Conservation (phyloP, 2,113 vertebrate species). For the Castor canadensis region DNA sequence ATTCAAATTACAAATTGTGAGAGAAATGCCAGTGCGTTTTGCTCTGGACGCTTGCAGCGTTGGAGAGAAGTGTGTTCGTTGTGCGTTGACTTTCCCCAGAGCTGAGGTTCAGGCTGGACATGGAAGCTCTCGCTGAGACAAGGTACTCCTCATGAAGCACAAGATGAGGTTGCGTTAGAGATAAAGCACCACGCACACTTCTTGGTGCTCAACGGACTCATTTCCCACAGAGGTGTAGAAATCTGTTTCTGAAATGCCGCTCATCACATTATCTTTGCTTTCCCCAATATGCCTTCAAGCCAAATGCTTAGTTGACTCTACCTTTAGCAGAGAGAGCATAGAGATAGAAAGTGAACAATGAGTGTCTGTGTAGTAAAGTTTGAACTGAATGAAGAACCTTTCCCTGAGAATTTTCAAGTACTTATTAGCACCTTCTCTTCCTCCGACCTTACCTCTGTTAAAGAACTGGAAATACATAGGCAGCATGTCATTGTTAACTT, state of each 20-base stretch:
- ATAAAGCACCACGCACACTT: neutral
- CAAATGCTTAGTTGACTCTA: neutral
- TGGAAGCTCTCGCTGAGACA: neutral
- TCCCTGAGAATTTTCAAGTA: neutral
- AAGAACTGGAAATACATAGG: neutral
- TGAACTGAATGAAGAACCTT: neutral
- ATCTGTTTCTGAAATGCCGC: constrained; percentile 13
- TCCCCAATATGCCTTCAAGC: neutral
- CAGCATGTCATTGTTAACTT: neutral
- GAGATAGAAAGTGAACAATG: neutral
- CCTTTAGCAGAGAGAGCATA: neutral
- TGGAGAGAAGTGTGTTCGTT: neutral
- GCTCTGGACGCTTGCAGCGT: neutral
- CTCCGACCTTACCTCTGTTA: neutral
- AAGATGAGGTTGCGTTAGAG: constrained; percentile 12
- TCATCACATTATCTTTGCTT: constrained; percentile 36
- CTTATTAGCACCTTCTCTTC: neutral
- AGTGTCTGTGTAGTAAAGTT: neutral
- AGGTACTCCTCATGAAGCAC: neutral
- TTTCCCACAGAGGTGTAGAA: neutral
- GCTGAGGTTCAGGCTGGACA: neutral
- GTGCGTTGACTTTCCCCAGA: neutral
- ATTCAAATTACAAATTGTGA: neutral
- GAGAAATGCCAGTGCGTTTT: neutral
- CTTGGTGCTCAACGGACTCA: neutral